Conservation (phyloP, 2,888 invertebrate species). For the Adela reaumurella region DNA sequence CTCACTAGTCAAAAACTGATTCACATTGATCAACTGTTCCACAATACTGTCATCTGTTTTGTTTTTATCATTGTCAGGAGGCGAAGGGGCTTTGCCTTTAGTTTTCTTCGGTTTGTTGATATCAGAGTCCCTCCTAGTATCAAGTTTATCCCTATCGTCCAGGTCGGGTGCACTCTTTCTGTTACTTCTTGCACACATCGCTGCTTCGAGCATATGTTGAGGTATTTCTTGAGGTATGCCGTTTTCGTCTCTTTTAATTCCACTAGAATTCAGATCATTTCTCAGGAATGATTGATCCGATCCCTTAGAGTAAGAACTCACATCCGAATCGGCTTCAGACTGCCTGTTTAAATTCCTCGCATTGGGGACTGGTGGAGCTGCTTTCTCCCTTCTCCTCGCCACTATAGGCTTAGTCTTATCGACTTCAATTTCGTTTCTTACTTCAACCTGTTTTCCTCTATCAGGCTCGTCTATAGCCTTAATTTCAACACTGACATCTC, state of each 20-base stretch:
- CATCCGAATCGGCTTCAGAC: slow-evolving; percentile 29
- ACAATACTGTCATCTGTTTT: slow-evolving; percentile 47
- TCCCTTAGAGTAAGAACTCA: slow-evolving; percentile 24
- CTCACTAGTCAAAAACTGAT: slow-evolving; percentile 40
- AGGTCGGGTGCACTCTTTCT: slow-evolving; percentile 53
- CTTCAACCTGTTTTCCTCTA: slow-evolving; percentile 28
- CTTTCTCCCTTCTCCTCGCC: slow-evolving; percentile 49
- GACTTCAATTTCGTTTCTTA: slow-evolving; percentile 51
- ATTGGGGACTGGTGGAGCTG: slow-evolving; percentile 48
- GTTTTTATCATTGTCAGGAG: slow-evolving; percentile 53
- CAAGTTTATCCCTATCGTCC: slow-evolving; percentile 26
- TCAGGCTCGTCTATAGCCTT: slow-evolving; percentile 36
- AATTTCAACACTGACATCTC: slow-evolving; percentile 29
- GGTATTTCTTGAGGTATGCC: slow-evolving; percentile 69
- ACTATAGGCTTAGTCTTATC: slow-evolving; percentile 45
- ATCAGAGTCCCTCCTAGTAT: slow-evolving; percentile 16
- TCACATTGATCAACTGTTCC: slow-evolving; percentile 37
- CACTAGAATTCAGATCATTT: slow-evolving; percentile 52
- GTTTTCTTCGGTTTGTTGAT: slow-evolving; percentile 51
- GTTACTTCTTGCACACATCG: slow-evolving; percentile 65
- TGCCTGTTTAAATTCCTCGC: slow-evolving; percentile 37
- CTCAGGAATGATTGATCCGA: slow-evolving; percentile 40
- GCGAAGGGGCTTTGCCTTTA: slow-evolving; percentile 72
- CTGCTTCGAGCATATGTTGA: slow-evolving; percentile 68
- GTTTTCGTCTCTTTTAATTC: slow-evolving; percentile 56